Percentiles rank a stretch among this genome's conserved stretches.
phyloP scores from a whole-genome alignment of 2,888 invertebrate species.

The Julus scandinavius region DNA sequence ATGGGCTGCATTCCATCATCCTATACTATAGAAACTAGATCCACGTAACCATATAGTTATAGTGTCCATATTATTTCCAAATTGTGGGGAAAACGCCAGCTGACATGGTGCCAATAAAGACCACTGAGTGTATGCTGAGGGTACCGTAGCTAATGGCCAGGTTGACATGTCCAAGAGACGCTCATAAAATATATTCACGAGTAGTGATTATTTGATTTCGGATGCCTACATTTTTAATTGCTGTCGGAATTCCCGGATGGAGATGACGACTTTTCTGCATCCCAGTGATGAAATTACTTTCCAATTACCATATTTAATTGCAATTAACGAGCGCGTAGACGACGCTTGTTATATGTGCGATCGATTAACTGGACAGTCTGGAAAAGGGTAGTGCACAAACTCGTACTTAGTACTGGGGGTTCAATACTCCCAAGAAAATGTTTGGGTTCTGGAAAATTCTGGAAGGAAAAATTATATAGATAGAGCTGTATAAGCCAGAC shows the following conservation, averaged over 20 bases:
- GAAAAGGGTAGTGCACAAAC: too few species aligned
- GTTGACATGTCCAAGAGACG: neutral
- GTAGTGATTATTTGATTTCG: neutral
- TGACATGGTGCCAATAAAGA: too few species aligned
- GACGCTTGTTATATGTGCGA: neutral
- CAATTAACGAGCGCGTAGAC: constrained; percentile 1
- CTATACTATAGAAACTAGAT: neutral
- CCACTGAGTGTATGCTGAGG: neutral
- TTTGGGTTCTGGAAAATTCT: too few species aligned
- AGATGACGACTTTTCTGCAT: neutral
- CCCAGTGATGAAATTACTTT: constrained; percentile 14
- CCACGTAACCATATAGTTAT: neutral
- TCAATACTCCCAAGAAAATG: too few species aligned
- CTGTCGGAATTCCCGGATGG: neutral
- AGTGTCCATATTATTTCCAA: neutral
- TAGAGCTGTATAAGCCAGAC: too few species aligned
- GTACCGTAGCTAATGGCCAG: neutral
- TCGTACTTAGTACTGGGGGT: too few species aligned
- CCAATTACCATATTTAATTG: constrained; percentile 33
- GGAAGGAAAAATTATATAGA: too few species aligned
- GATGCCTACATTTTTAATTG: neutral
- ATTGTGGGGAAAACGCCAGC: neutral
- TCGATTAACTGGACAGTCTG: neutral
- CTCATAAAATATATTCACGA: neutral
- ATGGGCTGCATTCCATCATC: neutral